Evolutionary conservation across 2,113 vertebrate species (phyloP).

Genomic region (Leucoraja erinaceus): DNA sequence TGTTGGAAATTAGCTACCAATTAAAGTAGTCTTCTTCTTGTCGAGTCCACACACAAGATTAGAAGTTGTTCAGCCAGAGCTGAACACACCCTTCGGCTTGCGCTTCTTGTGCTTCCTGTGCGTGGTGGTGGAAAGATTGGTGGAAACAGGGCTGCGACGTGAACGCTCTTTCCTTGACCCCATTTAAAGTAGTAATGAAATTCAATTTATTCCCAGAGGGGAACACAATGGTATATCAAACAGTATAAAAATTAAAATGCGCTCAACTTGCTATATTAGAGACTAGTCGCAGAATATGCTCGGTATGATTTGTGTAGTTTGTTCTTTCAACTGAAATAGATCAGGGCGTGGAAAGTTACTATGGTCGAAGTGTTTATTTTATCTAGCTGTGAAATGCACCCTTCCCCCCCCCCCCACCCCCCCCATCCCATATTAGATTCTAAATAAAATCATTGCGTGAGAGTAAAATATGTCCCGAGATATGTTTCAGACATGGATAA

Average conservation of each 20-base stretch:
- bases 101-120: too few species aligned
- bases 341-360: slow-evolving; percentile 36
- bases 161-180: too few species aligned
- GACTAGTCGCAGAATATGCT: slow-evolving; percentile 47
- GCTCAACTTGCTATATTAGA: slow-evolving; percentile 42
- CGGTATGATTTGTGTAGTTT: slow-evolving; percentile 41
- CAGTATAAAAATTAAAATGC: background rate
- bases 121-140: too few species aligned
- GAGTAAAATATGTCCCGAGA: background rate
- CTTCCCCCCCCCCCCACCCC: background rate
- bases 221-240: background rate
- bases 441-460: background rate
- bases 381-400: background rate
- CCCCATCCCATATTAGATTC: background rate
- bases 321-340: slow-evolving; percentile 57
- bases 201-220: background rate
- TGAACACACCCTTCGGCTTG: too few species aligned
- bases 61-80: too few species aligned
- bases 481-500: background rate
- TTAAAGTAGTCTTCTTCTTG: background rate
- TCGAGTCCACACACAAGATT: too few species aligned
- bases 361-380: background rate
- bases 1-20: background rate
- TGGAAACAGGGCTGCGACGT: too few species aligned
- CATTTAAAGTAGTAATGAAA: background rate